Percentiles rank a stretch among this genome's conserved stretches.
Evolutionary conservation across 2,888 invertebrate genomes (phyloP).

Genomic region (Drosophila helvetica): DNA sequence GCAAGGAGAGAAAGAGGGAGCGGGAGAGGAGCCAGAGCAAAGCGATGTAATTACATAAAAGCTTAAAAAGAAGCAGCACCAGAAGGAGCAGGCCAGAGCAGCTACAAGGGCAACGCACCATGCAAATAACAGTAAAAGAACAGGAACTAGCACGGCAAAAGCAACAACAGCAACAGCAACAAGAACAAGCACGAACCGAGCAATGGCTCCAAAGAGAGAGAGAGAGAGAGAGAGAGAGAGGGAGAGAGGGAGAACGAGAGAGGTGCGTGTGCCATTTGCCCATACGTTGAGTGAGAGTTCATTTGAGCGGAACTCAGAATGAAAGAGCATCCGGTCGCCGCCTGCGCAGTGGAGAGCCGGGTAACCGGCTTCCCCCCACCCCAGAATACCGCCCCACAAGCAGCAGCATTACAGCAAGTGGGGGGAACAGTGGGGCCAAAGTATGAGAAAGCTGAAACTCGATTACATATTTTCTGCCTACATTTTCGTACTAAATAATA

Average conservation of each 20-base stretch:
- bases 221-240: too few relatives aligned
- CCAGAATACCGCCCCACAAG: too few relatives aligned
- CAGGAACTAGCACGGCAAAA: conserved; percentile 10
- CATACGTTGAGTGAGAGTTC: conserved; percentile 41
- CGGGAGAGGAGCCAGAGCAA: neutral
- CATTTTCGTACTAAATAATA: neutral
- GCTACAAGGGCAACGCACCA: conserved; percentile 61
- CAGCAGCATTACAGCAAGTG: conserved; percentile 19
- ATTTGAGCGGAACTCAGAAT: conserved; percentile 40
- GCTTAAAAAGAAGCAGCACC: conserved; percentile 29
- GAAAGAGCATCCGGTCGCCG: conserved; percentile 5
- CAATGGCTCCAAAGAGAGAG: neutral
- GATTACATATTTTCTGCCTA: too few relatives aligned
- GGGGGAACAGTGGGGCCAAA: conserved; percentile 6
- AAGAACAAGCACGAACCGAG: conserved; percentile 6
- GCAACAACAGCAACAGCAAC: conserved; percentile 8
- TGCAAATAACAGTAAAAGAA: conserved; percentile 48
- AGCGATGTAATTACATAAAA: conserved; percentile 71
- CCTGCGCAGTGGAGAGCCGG: conserved; percentile 20
- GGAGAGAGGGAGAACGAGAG: neutral
- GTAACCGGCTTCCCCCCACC: too few relatives aligned
- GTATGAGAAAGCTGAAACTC: neutral
- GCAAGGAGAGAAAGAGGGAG: neutral
- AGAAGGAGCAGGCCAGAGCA: neutral
- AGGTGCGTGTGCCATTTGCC: neutral